phyloP scores from a whole-genome alignment of 2,888 invertebrate species.

The Stenoptilia bipunctidactyla region DNA sequence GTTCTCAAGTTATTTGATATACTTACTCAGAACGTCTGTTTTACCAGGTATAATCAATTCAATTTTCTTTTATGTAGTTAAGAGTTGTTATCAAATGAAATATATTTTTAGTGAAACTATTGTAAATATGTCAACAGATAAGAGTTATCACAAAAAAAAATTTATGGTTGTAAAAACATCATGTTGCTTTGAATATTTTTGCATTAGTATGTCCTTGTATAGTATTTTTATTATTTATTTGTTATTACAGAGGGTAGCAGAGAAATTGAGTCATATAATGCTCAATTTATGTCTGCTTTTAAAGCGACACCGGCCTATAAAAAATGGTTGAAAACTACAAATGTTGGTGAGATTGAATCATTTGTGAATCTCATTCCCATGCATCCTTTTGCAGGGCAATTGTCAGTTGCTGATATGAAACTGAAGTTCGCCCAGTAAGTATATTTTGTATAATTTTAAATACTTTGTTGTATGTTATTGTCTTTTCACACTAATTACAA shows the following conservation, averaged over 20 bases:
- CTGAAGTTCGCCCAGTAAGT: constrained; percentile 90
- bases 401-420: constrained; percentile 96
- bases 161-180: neutral
- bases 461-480: neutral
- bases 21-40: constrained; percentile 83
- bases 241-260: constrained; percentile 77
- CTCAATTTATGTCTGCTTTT: constrained; percentile 86
- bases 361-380: constrained; percentile 81
- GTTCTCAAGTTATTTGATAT: constrained; percentile 88
- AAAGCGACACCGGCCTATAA: constrained; percentile 90
- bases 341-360: constrained; percentile 72
- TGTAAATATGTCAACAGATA: neutral
- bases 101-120: no score
- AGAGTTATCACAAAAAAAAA: neutral
- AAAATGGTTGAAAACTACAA: constrained; percentile 80
- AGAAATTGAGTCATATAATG: constrained; percentile 90
- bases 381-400: constrained; percentile 95
- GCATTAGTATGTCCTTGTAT: no score
- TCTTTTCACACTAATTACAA: no score
- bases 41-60: constrained; percentile 68
- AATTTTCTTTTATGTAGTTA: neutral
- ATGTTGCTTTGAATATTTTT: no score
- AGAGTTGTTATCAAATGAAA: neutral
- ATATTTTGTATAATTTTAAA: neutral
- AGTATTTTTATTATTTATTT: no score